These are phyloP conservation scores for Nephrotoma flavescens DNA, from an alignment of 2,888 invertebrate species.

Conservation along the genomic window DNA sequence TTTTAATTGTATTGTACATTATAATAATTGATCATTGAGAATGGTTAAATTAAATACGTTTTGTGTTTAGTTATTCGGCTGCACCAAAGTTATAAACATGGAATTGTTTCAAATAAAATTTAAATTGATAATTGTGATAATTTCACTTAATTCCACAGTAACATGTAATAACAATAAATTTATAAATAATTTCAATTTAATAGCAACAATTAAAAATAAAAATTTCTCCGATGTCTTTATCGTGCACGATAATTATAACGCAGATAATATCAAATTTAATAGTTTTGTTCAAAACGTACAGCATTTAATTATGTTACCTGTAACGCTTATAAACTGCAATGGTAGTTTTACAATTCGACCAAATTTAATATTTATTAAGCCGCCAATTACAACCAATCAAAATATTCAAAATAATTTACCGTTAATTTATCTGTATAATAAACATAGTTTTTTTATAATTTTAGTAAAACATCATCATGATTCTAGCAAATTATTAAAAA, in stretches of 20 bases:
- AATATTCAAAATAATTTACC: not conserved
- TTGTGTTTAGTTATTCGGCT: too few relatives aligned
- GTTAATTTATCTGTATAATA: not conserved
- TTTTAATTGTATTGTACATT: too few relatives aligned
- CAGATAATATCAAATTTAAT: not conserved
- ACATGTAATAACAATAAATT: not conserved
- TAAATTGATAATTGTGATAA: not conserved
- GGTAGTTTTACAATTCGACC: not conserved
- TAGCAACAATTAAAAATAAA: not conserved
- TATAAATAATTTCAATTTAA: not conserved
- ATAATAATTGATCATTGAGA: too few relatives aligned
- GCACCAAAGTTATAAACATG: too few relatives aligned
- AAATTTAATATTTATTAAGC: not conserved
- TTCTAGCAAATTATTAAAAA: not conserved
- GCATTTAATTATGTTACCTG: not conserved
- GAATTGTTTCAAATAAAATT: too few relatives aligned
- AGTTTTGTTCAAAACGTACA: not conserved
- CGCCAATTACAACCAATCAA: not conserved
- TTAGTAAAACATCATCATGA: not conserved
- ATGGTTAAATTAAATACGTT: too few relatives aligned
- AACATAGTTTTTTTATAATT: not conserved
- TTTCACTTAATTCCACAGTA: not conserved
- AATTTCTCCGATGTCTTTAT: not conserved
- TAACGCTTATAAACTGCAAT: not conserved
- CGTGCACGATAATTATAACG: not conserved